A percentile compares a stretch with the other conserved stretches of the same genome.
These are phyloP conservation scores for Noctua fimbriata DNA, from an alignment of 2,888 invertebrate species.

Conservation along the genomic window DNA sequence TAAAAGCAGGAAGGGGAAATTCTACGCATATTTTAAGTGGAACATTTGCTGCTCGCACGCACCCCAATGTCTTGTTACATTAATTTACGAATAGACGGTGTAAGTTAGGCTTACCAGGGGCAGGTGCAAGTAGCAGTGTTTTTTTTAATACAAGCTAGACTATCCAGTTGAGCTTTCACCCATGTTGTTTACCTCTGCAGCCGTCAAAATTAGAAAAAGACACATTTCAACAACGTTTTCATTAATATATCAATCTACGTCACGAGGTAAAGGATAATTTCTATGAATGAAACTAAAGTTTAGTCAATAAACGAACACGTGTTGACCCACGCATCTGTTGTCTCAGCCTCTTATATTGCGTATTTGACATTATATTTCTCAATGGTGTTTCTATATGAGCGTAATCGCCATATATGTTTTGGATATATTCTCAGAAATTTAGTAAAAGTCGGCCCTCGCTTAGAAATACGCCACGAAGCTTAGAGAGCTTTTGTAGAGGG, in stretches of 20 bases:
- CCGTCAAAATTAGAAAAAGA: neutral
- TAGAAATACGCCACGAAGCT: neutral
- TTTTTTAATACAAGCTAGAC: neutral
- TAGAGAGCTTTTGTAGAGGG: neutral
- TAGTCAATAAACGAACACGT: slow-evolving; percentile 64
- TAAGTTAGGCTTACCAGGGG: neutral
- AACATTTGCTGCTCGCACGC: slow-evolving; percentile 71
- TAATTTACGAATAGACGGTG: slow-evolving; percentile 28
- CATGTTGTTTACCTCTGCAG: slow-evolving; percentile 8
- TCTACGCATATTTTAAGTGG: slow-evolving; percentile 81
- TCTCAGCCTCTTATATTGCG: slow-evolving; percentile 44
- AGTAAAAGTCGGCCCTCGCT: neutral
- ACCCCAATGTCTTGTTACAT: slow-evolving; percentile 64
- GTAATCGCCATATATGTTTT: slow-evolving; percentile 18
- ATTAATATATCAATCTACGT: slow-evolving; percentile 36
- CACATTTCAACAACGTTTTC: slow-evolving; percentile 33
- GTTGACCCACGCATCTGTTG: slow-evolving; percentile 63
- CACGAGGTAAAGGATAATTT: slow-evolving; percentile 55
- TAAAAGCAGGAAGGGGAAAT: slow-evolving; percentile 86
- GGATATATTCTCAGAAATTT: slow-evolving; percentile 4
- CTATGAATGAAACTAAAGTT: slow-evolving; percentile 64
- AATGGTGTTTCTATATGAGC: slow-evolving; percentile 21
- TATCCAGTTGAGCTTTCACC: neutral
- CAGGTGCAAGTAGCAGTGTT: neutral
- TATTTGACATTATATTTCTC: slow-evolving; percentile 38